These are phyloP conservation scores for Gyps fulvus DNA, from an alignment of 2,113 vertebrate genomes.

Conservation along the genomic window DNA sequence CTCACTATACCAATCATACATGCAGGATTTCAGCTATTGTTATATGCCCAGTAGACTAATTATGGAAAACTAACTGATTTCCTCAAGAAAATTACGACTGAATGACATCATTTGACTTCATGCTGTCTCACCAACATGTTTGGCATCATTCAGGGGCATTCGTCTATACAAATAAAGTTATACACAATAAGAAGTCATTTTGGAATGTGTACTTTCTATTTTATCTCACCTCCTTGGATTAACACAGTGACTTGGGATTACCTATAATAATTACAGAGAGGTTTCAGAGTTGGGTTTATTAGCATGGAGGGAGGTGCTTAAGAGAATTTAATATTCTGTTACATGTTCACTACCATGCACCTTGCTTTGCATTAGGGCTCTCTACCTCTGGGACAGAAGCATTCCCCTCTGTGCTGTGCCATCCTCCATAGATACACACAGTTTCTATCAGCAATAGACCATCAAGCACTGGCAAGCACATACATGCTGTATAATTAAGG, in stretches of 20 bases:
- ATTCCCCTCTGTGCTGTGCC: neutral
- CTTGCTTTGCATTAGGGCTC: neutral
- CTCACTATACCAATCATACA: neutral
- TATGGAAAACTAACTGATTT: neutral
- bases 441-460: neutral
- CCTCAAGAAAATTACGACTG: neutral
- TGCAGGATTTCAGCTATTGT: neutral
- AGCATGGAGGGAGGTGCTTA: neutral
- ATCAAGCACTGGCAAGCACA: neutral
- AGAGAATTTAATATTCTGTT: neutral
- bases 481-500: neutral
- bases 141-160: neutral
- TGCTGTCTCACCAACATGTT: neutral
- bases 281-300: neutral
- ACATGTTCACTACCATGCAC: accelerated
- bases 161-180: neutral
- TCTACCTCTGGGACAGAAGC: neutral
- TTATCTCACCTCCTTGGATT: neutral
- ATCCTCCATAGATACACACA: neutral
- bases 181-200: neutral
- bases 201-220: neutral
- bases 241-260: neutral
- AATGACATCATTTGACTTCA: neutral
- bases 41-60: neutral
- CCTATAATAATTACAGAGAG: neutral